Base-by-base conservation (phyloP, 2,797 vertebrate genomes). In the Microctenopoma stevenorrisi region DNA sequence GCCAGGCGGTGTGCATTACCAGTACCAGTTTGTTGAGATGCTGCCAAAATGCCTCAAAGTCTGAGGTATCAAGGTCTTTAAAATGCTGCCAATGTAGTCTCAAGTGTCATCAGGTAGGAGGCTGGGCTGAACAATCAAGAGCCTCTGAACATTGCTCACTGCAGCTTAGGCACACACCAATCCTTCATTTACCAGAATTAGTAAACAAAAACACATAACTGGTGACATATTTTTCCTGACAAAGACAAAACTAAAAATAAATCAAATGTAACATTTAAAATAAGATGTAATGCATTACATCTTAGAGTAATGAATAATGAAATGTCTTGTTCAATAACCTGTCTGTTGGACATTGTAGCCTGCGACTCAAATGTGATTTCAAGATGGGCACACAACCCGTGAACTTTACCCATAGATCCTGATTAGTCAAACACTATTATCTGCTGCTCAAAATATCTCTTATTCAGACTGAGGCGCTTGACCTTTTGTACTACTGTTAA, bases 11-110 rank as follows among this genome's bases (percentile, higher is more conserved):
- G 18, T 64, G 14, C 11, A 62, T 59, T 64, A 51, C 6, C 28
- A 53, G 28, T 48, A 61, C 3, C 25, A 63, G 18, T 28, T 57
- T 61, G 42, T 33, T 83, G 67, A 72, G 50, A 79, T 66, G 57
- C 50, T 74, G 56, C 57, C n/a, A 58, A 54, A 55, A 68, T 42
- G 49, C 43, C 52, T 72, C 55, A 57, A 53, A 60, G 46, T 33
- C n/a, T 35, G 53, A 50, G 48, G 72, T 62, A 18, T 48, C 9
- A 58, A 74, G 52, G 62, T 76, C 33, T 57, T 11, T 33, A n/a
- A 63, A 44, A 56, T 53, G 67, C 38, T 59, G 40, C 63, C 68
- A 48, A 40, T 73, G 40, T 58, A 55, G 35, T 62, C 38, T 35
- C 38, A 35, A 28, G 42, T 52, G 28, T n/a, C 22, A 43, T 62